Conservation (phyloP, 2,888 invertebrate genomes). For the Sarcophaga variegata region DNA sequence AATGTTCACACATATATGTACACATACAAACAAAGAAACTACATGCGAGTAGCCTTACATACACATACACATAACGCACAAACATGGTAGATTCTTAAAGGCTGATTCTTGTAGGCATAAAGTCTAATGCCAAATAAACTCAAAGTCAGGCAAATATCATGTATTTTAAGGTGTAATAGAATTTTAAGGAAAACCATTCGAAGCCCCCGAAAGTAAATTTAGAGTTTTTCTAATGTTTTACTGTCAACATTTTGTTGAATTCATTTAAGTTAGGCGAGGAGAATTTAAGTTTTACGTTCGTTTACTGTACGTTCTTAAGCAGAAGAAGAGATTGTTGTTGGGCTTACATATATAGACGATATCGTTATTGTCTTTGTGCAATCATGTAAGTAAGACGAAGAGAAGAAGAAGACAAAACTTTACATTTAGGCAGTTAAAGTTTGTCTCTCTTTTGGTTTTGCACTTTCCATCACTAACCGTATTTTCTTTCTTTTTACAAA, state of each 20-base stretch:
- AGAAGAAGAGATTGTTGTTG: not conserved
- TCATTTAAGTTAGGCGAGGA: constrained; percentile 54
- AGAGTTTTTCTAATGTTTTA: constrained; percentile 54
- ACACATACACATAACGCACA: not conserved
- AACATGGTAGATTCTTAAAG: not conserved
- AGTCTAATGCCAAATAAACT: constrained; percentile 40
- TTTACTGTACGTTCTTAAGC: not conserved
- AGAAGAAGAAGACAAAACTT: constrained; percentile 36
- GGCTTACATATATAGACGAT: not conserved
- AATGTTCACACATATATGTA: not conserved
- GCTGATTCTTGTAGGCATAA: constrained; percentile 32
- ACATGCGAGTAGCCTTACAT: not conserved
- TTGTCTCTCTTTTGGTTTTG: constrained; percentile 12
- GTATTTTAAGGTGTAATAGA: constrained; percentile 51
- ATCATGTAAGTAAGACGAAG: constrained; percentile 35
- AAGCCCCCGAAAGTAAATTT: constrained; percentile 19
- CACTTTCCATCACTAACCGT: constrained; percentile 26
- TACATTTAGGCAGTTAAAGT: constrained; percentile 60
- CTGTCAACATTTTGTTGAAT: constrained; percentile 54
- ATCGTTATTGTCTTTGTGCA: constrained; percentile 11
- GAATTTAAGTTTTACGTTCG: constrained; percentile 42
- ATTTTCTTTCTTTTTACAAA: not conserved
- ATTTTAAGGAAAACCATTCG: constrained; percentile 34
- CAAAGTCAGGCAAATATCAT: constrained; percentile 35
- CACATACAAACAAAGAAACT: constrained; percentile 21